Evolutionary conservation across 2,797 vertebrate species (phyloP), one percentile per base, ranked within the genome.

Genomic region (Hippoglossus hippoglossus): DNA sequence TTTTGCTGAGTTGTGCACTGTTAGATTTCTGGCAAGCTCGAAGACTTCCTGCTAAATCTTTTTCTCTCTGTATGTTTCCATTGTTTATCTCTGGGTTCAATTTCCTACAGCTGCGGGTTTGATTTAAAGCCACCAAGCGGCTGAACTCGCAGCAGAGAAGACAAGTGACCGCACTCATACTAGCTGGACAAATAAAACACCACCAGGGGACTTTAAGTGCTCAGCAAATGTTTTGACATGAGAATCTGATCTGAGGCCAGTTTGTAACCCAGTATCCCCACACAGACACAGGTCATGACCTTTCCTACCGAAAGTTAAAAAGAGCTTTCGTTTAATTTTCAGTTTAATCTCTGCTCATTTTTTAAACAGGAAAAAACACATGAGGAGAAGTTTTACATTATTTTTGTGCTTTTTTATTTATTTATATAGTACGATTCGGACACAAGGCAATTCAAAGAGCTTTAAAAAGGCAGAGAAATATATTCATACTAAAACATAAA

Each of bases 81-180:
- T 58, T 77, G 64, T 80, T 88, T 86, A 80, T 78, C 26, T 81
- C 8, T 57, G 25, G 13, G 24, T 74, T 73, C 82, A 34, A 70
- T 75, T 69, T 80, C 7, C 25, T 41, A 15, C 68, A 79, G 73
- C 77, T 80, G 71, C 62, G 57, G 73, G 55, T 61, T 71, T 39
- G 54, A 75, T 69, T 70, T 59, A 39, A 62, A 52, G 72, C 22
- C 25, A 78, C 10, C 47, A 67, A 67, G 64, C 34, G 34, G 56
- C 13, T 71, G 56, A 82, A 54, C 58, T 71, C 15, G 0, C 28
- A 36, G 47, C 41, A 26, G 55, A 60, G 7, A 34, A 16, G 18
- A 46, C 10, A 57, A 44, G 46, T 41, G 75, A 52, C 75, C 63
- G 31, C 49, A 46, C 41, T 80, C 5, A 3, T 34, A 10, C 44